Conservation (phyloP, 2,113 vertebrate genomes). For the Anolis sagrei region DNA sequence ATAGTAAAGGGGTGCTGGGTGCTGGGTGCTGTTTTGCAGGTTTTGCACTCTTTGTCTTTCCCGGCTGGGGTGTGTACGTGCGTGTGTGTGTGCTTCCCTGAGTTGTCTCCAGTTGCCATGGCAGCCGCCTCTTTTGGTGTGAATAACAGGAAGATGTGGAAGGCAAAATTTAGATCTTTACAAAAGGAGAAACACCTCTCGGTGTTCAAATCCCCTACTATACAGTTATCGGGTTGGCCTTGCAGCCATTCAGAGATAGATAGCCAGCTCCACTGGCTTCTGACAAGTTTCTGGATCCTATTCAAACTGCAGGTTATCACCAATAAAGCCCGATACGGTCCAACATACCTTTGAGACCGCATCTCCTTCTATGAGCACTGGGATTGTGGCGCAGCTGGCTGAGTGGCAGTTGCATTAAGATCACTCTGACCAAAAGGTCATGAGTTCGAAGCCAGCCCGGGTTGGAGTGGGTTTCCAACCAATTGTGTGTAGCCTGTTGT, state of each 20-base stretch:
- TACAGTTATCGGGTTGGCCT: neutral
- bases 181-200: neutral
- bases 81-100: conserved; percentile 47
- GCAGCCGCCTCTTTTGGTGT: conserved; percentile 44
- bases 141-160: neutral
- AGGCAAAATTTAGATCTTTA: neutral
- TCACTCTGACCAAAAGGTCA: no score
- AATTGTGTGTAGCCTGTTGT: no score
- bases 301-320: no score
- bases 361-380: no score
- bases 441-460: no score
- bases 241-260: neutral
- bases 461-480: no score
- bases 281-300: no score
- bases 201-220: conserved; percentile 2
- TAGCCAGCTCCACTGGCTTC: no score
- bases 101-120: conserved; percentile 50
- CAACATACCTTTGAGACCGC: no score
- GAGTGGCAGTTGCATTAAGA: no score
- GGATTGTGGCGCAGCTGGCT: no score
- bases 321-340: no score
- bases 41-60: conserved; percentile 49
- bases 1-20: conserved; percentile 16
- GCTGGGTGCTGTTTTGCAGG: conserved; percentile 30
- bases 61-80: conserved; percentile 51